Percentiles rank a stretch among this genome's conserved stretches.
These are phyloP conservation scores for Lasioglossum lativentre DNA, from an alignment of 2,888 invertebrate genomes.

Conservation along the genomic window DNA sequence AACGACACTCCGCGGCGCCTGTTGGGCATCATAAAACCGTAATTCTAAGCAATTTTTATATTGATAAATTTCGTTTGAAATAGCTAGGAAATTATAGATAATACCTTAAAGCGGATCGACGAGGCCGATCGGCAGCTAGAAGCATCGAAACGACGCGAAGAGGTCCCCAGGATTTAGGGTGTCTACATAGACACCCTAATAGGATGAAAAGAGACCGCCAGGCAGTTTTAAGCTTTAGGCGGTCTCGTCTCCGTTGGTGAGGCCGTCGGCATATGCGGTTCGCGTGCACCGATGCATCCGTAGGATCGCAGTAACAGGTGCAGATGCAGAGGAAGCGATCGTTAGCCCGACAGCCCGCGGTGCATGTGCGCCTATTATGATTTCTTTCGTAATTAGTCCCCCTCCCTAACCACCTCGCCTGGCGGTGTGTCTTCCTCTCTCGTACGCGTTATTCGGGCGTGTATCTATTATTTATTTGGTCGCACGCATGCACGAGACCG, in stretches of 20 bases:
- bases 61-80: not conserved
- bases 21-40: not conserved
- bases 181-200: not conserved
- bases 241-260: constrained; percentile 72
- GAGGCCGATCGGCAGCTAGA: not conserved
- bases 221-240: constrained; percentile 63
- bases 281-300: constrained; percentile 79
- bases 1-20: not conserved
- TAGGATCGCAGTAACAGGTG: constrained; percentile 81
- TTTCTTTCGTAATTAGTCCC: constrained; percentile 79
- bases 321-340: constrained; percentile 80
- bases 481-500: constrained; percentile 65
- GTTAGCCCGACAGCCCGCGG: constrained; percentile 79
- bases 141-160: not conserved
- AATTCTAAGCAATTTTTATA: not conserved
- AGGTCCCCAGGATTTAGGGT: not conserved
- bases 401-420: constrained; percentile 9
- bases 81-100: not conserved
- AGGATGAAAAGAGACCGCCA: constrained; percentile 30
- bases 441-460: constrained; percentile 60
- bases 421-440: constrained; percentile 3
- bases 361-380: constrained; percentile 79
- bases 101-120: not conserved
- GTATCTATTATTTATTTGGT: constrained; percentile 75
- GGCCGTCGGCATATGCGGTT: constrained; percentile 82